Evolutionary conservation across 1,140 invertebrate genomes (phyloP).

Genomic region (Dolichoris vasculosae): DNA sequence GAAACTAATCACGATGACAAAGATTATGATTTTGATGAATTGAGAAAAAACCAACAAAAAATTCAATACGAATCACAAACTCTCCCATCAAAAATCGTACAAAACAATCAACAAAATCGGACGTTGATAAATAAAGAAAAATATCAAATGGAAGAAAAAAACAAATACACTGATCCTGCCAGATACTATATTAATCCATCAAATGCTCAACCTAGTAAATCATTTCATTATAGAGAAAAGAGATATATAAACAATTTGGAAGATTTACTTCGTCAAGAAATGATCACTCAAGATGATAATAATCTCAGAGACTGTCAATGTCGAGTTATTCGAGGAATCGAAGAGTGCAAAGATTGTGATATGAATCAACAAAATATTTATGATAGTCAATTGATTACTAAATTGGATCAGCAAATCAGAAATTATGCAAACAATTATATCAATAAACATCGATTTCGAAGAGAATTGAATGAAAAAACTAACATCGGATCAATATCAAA

Average conservation of each 20-base stretch:
- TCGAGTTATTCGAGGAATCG: slow-evolving; percentile 54
- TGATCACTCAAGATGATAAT: slow-evolving; percentile 62
- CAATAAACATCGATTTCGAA: slow-evolving; percentile 18
- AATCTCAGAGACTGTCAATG: slow-evolving; percentile 63
- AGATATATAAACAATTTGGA: slow-evolving; percentile 51
- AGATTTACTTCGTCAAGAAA: slow-evolving; percentile 58
- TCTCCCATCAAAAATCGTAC: background rate
- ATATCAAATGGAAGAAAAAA: background rate
- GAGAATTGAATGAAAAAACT: slow-evolving; percentile 5
- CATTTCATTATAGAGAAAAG: slow-evolving; percentile 39
- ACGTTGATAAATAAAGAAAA: background rate
- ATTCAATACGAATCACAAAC: background rate
- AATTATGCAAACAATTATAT: background rate
- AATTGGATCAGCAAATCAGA: background rate
- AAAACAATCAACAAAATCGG: background rate
- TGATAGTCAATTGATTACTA: background rate
- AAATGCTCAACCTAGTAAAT: background rate
- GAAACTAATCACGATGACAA: slow-evolving; percentile 18
- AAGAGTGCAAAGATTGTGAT: slow-evolving; percentile 39
- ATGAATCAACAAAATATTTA: background rate
- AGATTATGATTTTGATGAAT: slow-evolving; percentile 9
- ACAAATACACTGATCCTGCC: background rate
- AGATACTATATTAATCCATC: slow-evolving; percentile 6
- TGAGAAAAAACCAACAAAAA: background rate
- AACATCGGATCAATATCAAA: background rate